Evolutionary conservation across 2,797 vertebrate genomes (phyloP), one percentile per base, ranked within the genome.

Genomic region (Helarctos malayanus): DNA sequence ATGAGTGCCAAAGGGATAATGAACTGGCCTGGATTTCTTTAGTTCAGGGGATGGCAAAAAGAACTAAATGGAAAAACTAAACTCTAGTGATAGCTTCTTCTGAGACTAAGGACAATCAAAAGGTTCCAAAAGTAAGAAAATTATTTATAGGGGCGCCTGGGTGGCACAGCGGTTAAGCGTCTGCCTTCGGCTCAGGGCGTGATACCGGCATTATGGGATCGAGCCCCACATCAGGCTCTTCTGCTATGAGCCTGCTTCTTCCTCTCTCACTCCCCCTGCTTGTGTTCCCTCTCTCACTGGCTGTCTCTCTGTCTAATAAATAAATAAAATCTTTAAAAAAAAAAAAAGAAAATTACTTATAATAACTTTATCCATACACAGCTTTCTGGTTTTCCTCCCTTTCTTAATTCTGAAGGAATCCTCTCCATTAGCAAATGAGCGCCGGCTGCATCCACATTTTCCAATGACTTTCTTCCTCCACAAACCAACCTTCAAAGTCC

Each of bases 1-100:
- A 97, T 41, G n/a, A 96, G 49, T 10, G 29, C 35, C 23, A 95
- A 96, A 96, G 54, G 41, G 16, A 78, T 71, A 71, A 92, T 68
- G 19, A 19, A 89, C 18, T 94, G 32, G 21, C 32, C 79, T 89
- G 57, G 54, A 91, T 90, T 96, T 97, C 75, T 91, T 95, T 81
- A 96, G 68, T 63, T 90, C 73, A 82, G 29, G 63, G 45, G 76
- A 45, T 59, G 68, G 52, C 61, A 85, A 91, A 94, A 97, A 95
- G 68, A 95, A 96, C 19, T 91, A 91, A 92, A 71, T 79, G 75
- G 76, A 94, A 97, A 97, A 97, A 96, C 86, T 95, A 94, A 97
- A 91, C 52, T 78, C 63, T 83, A 54, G 18, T 91, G 54, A 96
- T 45, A 96, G 35, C 61, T 73, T 97, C 59, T 94, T 85, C 90